Evolutionary conservation across 2,888 invertebrate species (phyloP), one percentile per base, ranked within the genome.

Genomic region (Leptopilina myrica): DNA sequence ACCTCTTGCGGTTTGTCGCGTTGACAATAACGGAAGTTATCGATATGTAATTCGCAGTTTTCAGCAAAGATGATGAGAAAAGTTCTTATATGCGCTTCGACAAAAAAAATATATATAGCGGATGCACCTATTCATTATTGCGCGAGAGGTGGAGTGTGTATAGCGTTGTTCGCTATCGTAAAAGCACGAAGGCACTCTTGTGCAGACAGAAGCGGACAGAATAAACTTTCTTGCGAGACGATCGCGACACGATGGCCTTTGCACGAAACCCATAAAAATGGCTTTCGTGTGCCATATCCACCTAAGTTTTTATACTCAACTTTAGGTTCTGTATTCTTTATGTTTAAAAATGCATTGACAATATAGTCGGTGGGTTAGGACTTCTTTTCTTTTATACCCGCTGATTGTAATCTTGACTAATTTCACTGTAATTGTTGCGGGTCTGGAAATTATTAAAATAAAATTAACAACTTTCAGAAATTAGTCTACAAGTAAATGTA

Each of bases 11-110:
- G 73, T 73, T 56, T 33, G 73, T 56, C 56, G 73, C 64, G 65
- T 62, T 66, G 80, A 77, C 82, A 85, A 82, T 83, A 84, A 82
- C 80, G 79, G 77, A 77, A 77, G 79, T 81, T 80, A 82, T 79
- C 85, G 82, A 84, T 84, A 83, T 83, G 83, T 85, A 85, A 87
- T 86, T 86, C 83, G 80, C 82, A 83, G 76, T 84, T 81, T 73
- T 79, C 80, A 80, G 78, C 9, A 12, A 20, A 49, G 85, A 84
- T 84, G 84, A 84, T 84, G 82, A 85, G 82, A 82, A 84, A 87
- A 85, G 85, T 85, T 85, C 81, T 79, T 65, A 69, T 33, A 33
- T 67, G 76, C 79, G 73, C 77, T 81, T 81, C 83, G 83, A 81
- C 79, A 85, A 85, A 85, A 33, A 33, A 33, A 33, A 33, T 2